Conservation (phyloP, 2,888 invertebrate genomes). For the Diloba caeruleocephala region DNA sequence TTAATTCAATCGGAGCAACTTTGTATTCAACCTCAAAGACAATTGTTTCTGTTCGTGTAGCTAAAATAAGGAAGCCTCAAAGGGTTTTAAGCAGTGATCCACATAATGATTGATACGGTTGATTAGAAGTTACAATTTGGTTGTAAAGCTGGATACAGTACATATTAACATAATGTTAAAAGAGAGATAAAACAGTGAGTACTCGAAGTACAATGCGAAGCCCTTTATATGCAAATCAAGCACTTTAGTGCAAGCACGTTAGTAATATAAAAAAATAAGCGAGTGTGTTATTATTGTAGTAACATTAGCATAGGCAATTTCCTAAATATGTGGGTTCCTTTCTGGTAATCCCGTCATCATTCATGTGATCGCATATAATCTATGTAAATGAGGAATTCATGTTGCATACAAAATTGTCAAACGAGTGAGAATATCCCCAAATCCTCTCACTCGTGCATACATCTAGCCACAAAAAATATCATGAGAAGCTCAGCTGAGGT, state of each 20-base stretch:
- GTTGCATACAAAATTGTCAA: slow-evolving; percentile 31
- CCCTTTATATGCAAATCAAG: no score
- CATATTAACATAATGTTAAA: no score
- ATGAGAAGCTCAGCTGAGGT: slow-evolving; percentile 25
- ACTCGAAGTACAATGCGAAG: no score
- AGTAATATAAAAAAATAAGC: no score
- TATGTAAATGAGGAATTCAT: slow-evolving; percentile 41
- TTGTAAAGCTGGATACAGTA: no score
- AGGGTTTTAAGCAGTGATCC: slow-evolving; percentile 74
- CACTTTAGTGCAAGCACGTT: no score
- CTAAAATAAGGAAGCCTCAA: slow-evolving; percentile 77
- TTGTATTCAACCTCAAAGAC: slow-evolving; percentile 81
- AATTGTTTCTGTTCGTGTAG: slow-evolving; percentile 79
- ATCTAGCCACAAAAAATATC: slow-evolving; percentile 16
- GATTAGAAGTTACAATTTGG: slow-evolving; percentile 24
- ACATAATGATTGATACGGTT: slow-evolving; percentile 66
- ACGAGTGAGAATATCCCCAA: slow-evolving; percentile 18
- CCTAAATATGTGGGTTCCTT: slow-evolving; percentile 25
- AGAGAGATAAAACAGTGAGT: no score
- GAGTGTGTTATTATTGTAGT: no score
- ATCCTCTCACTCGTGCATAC: slow-evolving; percentile 4
- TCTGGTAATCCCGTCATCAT: slow-evolving; percentile 38
- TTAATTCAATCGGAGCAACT: slow-evolving; percentile 86
- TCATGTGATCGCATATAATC: slow-evolving; percentile 36
- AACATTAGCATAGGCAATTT: not conserved